These are phyloP conservation scores for Varecia variegata DNA, from an alignment of 2,797 vertebrate genomes.

Conservation along the genomic window DNA sequence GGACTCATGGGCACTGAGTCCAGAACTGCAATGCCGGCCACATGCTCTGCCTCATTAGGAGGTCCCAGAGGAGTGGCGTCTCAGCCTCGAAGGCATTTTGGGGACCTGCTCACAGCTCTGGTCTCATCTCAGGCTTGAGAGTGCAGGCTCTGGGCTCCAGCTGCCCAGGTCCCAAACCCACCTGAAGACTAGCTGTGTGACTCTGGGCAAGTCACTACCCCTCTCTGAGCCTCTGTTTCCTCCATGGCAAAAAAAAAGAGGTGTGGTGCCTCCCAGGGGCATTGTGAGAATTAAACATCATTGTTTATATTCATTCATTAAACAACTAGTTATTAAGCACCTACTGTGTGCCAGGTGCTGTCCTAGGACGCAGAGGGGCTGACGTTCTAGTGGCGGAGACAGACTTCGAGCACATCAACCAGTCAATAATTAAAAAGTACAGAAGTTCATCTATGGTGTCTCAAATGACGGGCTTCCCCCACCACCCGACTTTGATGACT, in stretches of 20 bases:
- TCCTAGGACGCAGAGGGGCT: not conserved
- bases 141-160: not conserved
- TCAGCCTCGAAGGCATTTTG: not conserved
- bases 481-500: not conserved
- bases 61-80: not conserved
- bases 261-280: not conserved
- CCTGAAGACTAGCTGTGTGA: not conserved
- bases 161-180: not conserved
- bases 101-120: not conserved
- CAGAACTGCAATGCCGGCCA: accelerated
- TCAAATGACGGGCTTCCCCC: not conserved
- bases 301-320: not conserved
- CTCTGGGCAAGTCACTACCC: not conserved
- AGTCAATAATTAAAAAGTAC: not conserved
- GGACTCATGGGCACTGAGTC: not conserved
- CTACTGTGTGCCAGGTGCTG: not conserved
- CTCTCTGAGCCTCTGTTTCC: not conserved
- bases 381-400: not conserved
- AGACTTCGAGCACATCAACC: not conserved
- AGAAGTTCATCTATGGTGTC: not conserved
- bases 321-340: not conserved
- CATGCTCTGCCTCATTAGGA: not conserved
- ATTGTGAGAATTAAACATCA: not conserved
- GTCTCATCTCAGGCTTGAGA: not conserved
- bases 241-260: not conserved